Conservation (phyloP, 2,797 vertebrate species). For the Labeo calbasu region DNA sequence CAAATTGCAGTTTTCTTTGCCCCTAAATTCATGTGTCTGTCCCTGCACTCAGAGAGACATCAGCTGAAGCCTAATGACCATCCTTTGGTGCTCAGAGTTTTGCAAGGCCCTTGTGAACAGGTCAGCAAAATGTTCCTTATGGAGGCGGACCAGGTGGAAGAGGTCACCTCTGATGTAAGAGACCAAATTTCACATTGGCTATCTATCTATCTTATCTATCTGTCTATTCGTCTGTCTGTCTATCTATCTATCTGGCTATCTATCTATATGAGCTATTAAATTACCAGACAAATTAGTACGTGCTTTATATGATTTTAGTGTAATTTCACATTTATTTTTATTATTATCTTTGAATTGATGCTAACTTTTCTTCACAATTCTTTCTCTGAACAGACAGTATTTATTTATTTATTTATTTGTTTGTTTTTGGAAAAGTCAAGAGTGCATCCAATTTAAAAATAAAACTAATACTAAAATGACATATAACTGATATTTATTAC, state of each 20-base stretch:
- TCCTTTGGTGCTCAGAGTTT: slow-evolving; percentile 88
- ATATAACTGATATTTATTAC: background rate
- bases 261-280: background rate
- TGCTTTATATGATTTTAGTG: background rate
- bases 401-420: background rate
- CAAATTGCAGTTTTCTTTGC: background rate
- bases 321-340: background rate
- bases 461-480: background rate
- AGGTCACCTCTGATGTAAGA: slow-evolving; percentile 95
- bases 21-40: background rate
- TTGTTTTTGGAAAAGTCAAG: background rate
- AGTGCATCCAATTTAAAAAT: background rate
- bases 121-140: slow-evolving; percentile 95
- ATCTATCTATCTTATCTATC: background rate
- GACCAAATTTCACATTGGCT: background rate
- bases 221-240: background rate
- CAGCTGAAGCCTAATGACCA: slow-evolving; percentile 89
- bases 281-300: background rate
- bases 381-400: background rate
- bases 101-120: slow-evolving; percentile 96
- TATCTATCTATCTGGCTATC: background rate
- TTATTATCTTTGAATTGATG: background rate
- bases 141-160: slow-evolving; percentile 95
- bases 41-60: slow-evolving; percentile 82
- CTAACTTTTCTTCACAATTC: background rate